phyloP scores from a whole-genome alignment of 2,113 vertebrate genomes.

The Rhabdomys dilectus region DNA sequence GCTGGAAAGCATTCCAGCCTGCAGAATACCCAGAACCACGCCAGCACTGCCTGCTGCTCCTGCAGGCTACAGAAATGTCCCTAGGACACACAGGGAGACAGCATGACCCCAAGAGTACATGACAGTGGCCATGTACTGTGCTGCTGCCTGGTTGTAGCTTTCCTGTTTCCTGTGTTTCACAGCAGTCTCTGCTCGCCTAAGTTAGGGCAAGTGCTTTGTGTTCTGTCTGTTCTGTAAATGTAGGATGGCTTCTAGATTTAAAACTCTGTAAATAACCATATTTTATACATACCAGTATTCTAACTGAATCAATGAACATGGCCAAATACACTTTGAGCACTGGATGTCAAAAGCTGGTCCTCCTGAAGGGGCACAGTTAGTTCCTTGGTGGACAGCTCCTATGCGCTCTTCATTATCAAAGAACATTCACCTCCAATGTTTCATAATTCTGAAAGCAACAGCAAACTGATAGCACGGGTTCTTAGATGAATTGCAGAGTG shows the following conservation, averaged over 20 bases:
- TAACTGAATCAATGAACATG: slow-evolving; percentile 7
- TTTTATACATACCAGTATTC: not conserved
- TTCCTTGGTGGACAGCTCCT: not conserved
- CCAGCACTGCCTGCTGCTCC: not conserved
- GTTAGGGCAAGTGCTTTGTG: not conserved
- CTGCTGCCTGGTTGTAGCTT: not conserved
- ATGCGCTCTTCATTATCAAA: not conserved
- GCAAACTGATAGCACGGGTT: not conserved
- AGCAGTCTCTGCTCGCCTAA: not conserved
- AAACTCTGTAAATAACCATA: not conserved
- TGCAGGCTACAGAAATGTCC: not conserved
- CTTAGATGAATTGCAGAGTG: not conserved
- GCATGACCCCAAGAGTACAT: not conserved
- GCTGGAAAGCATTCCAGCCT: not conserved
- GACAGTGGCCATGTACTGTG: not conserved
- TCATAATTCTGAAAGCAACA: slow-evolving; percentile 16
- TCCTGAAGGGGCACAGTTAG: not conserved
- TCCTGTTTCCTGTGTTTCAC: not conserved
- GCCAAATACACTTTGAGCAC: not conserved
- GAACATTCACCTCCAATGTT: not conserved
- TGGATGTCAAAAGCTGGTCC: not conserved
- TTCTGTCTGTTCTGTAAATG: not conserved
- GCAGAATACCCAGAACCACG: not conserved
- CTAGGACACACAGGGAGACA: not conserved
- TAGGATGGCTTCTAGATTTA: not conserved